phyloP scores from a whole-genome alignment of 2,113 vertebrate species.

The Oostethus manadensis region DNA sequence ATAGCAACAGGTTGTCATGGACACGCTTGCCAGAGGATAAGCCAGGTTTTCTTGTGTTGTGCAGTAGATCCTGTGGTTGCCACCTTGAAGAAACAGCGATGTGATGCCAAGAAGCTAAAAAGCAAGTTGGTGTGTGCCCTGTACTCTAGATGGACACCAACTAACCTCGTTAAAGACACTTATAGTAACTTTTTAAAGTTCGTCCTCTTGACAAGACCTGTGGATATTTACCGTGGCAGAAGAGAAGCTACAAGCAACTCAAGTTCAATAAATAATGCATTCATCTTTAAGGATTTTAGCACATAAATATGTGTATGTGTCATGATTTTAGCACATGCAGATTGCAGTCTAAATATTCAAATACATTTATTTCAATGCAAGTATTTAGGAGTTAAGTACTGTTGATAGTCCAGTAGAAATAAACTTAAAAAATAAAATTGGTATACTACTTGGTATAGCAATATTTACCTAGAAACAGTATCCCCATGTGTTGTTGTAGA shows the following conservation, averaged over 20 bases:
- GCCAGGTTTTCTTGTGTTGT: slow-evolving; percentile 41
- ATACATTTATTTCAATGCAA: no score
- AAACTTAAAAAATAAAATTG: no score
- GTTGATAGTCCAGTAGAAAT: no score
- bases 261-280: slow-evolving; percentile 58
- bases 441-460: no score
- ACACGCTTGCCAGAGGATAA: slow-evolving; percentile 23
- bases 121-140: slow-evolving; percentile 39
- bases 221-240: slow-evolving; percentile 66
- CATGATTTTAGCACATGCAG: no score
- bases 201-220: slow-evolving; percentile 56
- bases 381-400: no score
- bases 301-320: slow-evolving; percentile 12
- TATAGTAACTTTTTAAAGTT: slow-evolving; percentile 33
- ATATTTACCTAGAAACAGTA: no score
- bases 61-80: slow-evolving; percentile 11
- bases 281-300: slow-evolving; percentile 36
- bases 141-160: slow-evolving; percentile 25
- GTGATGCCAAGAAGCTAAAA: slow-evolving; percentile 37
- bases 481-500: no score
- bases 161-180: slow-evolving; percentile 30
- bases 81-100: no score
- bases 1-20: slow-evolving; percentile 25
- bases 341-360: no score
- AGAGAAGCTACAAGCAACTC: slow-evolving; percentile 32